Evolutionary conservation across 2,888 invertebrate genomes (phyloP), one percentile per base, ranked within the genome.

Genomic region (Monopis laevigella): DNA sequence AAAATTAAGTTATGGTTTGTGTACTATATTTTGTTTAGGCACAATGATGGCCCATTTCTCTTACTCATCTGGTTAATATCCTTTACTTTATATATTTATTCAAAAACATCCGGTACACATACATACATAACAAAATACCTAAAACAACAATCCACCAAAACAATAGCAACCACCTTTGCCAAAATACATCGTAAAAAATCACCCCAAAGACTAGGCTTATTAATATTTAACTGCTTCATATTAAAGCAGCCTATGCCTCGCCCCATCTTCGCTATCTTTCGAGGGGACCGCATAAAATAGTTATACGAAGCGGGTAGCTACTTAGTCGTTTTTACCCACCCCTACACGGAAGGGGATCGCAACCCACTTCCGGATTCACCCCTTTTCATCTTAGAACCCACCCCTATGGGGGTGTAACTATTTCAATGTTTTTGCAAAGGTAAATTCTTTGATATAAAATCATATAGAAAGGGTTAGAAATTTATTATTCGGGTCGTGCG

Each of bases 241-340:
- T 17, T 32, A 21, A 36, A 56, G 58, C 58, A 59, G 59, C 64
- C 68, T 67, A 65, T 68, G 66, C 63, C 57, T 61, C 50, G 64
- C 67, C 73, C 73, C 72, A 71, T 74, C 75, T 70, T 71, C 60
- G 69, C 71, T 73, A 77, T 80, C 78, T 80, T 80, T 78, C 73
- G 71, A 77, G 77, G 78, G 78, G 77, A 75, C 78, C 72, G 62
- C 75, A 78, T 80, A 80, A 80, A 80, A 78, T 80, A 80, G 78
- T 80, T 78, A 78, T 75, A 71, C 70, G 72, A 65, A 67, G 59
- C 64, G 73, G 72, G 71, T 66, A 70, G 77, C 78, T 78, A 78
- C 78, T 80, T 78, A 77, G 74, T 77, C 75, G 78, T 80, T 80
- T 80, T 80, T 78, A 78, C 78, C 78, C 74, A 51, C 67, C 66